Percentiles rank a stretch among this genome's conserved stretches.
Conservation (phyloP, 2,113 vertebrate species). For the Cichladusa arquata region DNA sequence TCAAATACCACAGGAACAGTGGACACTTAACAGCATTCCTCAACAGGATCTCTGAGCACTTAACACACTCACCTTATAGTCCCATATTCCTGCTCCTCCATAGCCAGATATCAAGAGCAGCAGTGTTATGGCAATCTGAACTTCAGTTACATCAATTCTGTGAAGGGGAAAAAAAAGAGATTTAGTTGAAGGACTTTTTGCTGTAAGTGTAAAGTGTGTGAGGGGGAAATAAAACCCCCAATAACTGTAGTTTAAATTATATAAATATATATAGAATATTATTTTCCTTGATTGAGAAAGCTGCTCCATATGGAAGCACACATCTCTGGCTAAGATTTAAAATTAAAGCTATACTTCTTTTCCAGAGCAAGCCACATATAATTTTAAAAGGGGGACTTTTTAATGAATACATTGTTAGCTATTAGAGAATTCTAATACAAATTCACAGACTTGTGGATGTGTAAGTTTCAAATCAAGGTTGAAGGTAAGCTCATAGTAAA, state of each 20-base stretch:
- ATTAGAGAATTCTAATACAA: neutral
- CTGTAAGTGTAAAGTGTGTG: neutral
- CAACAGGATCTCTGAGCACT: neutral
- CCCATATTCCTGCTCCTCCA: constrained; percentile 87
- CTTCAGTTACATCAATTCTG: constrained; percentile 96
- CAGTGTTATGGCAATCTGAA: constrained; percentile 85
- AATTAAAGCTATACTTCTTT: neutral
- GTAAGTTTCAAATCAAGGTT: neutral
- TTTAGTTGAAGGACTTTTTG: neutral
- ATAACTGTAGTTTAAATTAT: neutral
- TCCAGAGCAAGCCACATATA: neutral
- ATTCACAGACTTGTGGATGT: neutral
- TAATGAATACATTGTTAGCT: neutral
- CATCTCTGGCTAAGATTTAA: neutral
- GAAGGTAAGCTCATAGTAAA: neutral
- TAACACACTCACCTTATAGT: constrained; percentile 76
- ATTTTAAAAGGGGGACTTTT: neutral
- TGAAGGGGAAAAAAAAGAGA: neutral
- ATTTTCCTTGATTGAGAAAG: neutral
- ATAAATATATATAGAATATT: neutral
- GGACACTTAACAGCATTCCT: neutral
- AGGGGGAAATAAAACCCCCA: neutral
- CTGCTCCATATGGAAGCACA: neutral
- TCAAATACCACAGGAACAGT: neutral
- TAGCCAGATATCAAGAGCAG: constrained; percentile 88